Percentiles rank a stretch among this genome's conserved stretches.
These are phyloP conservation scores for Tetranychus piercei DNA, from an alignment of 2,888 invertebrate species.

Conservation along the genomic window DNA sequence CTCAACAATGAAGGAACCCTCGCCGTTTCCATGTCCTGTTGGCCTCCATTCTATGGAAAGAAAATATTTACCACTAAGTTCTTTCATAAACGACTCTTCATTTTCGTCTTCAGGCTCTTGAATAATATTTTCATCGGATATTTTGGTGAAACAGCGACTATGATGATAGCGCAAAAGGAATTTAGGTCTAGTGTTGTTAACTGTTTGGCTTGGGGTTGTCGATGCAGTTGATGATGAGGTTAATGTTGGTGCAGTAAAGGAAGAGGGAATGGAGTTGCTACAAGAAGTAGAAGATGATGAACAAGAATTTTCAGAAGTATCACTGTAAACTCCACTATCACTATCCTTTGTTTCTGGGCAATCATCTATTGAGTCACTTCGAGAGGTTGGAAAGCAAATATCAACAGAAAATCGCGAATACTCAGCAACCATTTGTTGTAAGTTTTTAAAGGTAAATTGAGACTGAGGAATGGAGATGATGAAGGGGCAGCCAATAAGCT, in stretches of 20 bases:
- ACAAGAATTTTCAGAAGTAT: constrained; percentile 3
- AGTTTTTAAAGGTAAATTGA: constrained; percentile 33
- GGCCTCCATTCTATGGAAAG: constrained; percentile 7
- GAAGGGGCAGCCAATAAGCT: constrained; percentile 35
- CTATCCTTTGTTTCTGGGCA: neutral
- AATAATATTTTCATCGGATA: neutral
- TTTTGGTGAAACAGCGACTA: neutral
- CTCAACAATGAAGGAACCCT: constrained; percentile 7
- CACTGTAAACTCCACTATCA: constrained; percentile 10
- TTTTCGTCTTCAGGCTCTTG: neutral
- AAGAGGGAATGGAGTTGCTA: neutral
- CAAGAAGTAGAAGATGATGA: neutral
- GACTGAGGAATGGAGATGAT: constrained; percentile 36
- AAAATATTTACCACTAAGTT: neutral
- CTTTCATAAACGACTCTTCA: neutral
- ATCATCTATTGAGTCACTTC: neutral
- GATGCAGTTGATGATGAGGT: neutral
- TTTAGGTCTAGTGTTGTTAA: neutral
- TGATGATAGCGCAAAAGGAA: neutral
- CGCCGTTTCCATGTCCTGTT: neutral
- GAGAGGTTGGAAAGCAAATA: neutral
- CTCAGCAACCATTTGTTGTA: constrained; percentile 34
- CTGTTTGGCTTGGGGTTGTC: neutral
- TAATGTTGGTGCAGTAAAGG: neutral
- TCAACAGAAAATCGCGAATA: constrained; percentile 31